A percentile compares a stretch with the other conserved stretches of the same genome.
Conservation (phyloP, 2,797 vertebrate species). For the Martes flavigula region DNA sequence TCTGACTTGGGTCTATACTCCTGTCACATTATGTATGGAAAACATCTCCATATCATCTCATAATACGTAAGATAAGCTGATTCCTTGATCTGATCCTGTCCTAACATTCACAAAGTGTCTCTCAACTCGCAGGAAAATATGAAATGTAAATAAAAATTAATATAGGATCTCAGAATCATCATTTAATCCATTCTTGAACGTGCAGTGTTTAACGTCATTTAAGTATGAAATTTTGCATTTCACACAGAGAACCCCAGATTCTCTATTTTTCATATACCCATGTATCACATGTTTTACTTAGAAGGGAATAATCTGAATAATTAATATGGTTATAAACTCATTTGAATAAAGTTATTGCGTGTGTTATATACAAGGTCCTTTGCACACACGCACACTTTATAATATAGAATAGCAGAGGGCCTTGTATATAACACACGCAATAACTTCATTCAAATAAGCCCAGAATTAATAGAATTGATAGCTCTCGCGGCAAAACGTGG, state of each 20-base stretch:
- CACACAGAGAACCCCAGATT: background rate
- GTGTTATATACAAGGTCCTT: background rate
- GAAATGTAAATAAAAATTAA: background rate
- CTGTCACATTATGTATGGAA: background rate
- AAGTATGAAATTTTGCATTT: background rate
- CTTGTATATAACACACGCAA: background rate
- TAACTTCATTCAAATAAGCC: background rate
- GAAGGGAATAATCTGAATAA: background rate
- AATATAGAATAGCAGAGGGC: background rate
- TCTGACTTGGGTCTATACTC: background rate
- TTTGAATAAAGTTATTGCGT: background rate
- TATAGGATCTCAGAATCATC: background rate
- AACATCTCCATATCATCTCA: background rate
- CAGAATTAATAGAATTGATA: background rate
- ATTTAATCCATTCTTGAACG: background rate
- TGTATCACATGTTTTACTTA: background rate
- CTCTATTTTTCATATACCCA: background rate
- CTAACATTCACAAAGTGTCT: background rate
- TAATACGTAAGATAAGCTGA: background rate
- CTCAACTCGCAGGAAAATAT: background rate
- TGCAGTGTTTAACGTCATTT: background rate
- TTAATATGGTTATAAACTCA: background rate
- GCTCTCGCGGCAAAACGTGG: background rate
- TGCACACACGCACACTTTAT: no score
- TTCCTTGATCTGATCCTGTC: background rate